phyloP scores from a whole-genome alignment of 2,888 invertebrate species.

The Helleia helle region DNA sequence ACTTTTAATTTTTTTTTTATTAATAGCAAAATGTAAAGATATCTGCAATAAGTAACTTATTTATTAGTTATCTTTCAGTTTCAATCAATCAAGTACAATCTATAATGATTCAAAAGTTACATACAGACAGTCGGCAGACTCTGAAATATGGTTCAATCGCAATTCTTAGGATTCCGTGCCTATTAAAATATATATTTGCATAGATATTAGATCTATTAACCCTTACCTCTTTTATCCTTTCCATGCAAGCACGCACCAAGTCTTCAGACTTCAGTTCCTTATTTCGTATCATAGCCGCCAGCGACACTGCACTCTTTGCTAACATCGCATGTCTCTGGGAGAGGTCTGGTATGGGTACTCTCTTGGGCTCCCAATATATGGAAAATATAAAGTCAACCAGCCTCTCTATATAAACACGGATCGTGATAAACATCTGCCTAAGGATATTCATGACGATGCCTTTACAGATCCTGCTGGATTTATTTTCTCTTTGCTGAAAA shows the following conservation, averaged over 20 bases:
- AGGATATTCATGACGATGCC: conserved; percentile 45
- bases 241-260: conserved; percentile 82
- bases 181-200: background rate
- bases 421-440: conserved; percentile 38
- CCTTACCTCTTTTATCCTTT: conserved; percentile 80
- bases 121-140: too few species aligned
- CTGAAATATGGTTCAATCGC: too few species aligned
- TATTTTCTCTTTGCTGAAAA: conserved; percentile 37
- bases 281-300: conserved; percentile 79
- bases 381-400: conserved; percentile 48
- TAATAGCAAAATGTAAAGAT: too few species aligned
- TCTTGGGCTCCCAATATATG: conserved; percentile 42
- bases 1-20: too few species aligned
- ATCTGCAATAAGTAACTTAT: too few species aligned
- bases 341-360: conserved; percentile 42
- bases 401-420: conserved; percentile 45
- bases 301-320: conserved; percentile 76
- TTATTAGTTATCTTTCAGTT: too few species aligned
- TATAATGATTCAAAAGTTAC: too few species aligned
- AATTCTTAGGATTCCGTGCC: too few species aligned
- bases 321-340: conserved; percentile 44
- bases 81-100: too few species aligned
- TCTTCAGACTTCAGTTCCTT: conserved; percentile 78
- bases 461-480: conserved; percentile 44
- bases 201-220: too few species aligned